A percentile compares a stretch with the other conserved stretches of the same genome.
These are phyloP conservation scores for Climacteris rufus DNA, from an alignment of 2,113 vertebrate genomes.

Conservation along the genomic window DNA sequence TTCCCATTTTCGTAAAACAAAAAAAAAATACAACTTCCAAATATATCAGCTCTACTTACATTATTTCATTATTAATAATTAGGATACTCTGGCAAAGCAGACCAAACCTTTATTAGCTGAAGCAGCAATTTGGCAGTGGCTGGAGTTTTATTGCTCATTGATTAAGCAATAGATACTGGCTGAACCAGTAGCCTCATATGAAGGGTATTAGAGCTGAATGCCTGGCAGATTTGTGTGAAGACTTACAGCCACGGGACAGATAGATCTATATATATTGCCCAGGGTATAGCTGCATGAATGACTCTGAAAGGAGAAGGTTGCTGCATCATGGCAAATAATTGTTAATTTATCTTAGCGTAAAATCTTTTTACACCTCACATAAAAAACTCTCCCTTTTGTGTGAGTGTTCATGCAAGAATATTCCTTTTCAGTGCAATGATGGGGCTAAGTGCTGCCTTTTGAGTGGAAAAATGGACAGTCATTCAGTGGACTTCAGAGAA, in stretches of 20 bases:
- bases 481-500: neutral
- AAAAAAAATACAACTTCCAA: neutral
- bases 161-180: conserved; percentile 68
- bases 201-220: conserved; percentile 25
- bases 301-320: conserved; percentile 1
- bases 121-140: conserved; percentile 22
- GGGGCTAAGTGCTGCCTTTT: neutral
- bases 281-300: neutral
- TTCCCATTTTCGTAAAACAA: conserved; percentile 14
- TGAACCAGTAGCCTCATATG: conserved; percentile 14
- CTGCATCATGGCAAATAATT: neutral
- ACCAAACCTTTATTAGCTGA: conserved; percentile 60
- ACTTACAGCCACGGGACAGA: neutral
- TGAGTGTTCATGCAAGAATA: neutral
- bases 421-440: neutral
- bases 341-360: neutral
- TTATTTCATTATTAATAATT: conserved; percentile 53
- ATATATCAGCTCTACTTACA: conserved; percentile 51
- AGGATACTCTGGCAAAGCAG: conserved; percentile 37
- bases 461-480: neutral
- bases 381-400: neutral
- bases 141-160: conserved; percentile 67
- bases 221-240: conserved; percentile 38
- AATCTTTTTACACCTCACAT: neutral
- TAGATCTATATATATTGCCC: neutral